A percentile compares a stretch with the other conserved stretches of the same genome.
These are phyloP conservation scores for Drosophila ercepeae DNA, from an alignment of 1,140 invertebrate genomes.

Conservation along the genomic window DNA sequence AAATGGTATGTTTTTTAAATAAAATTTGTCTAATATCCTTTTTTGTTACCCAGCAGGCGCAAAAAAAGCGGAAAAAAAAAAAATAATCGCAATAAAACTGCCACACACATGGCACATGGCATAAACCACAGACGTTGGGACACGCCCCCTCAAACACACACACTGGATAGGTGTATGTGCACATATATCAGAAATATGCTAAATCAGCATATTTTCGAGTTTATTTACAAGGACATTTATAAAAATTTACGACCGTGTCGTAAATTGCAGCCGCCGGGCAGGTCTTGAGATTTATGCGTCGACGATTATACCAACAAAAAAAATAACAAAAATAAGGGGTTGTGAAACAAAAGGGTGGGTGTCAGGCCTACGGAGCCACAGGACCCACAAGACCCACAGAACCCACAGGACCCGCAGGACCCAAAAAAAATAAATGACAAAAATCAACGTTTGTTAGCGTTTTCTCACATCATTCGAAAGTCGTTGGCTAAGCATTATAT, in stretches of 20 bases:
- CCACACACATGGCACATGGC: constrained; percentile 60
- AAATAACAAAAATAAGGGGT: not conserved
- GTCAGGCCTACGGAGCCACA: constrained; percentile 15
- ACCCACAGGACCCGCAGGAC: not conserved
- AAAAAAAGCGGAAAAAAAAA: constrained; percentile 9
- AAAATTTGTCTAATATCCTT: not conserved
- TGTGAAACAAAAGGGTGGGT: not conserved
- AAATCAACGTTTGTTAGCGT: constrained; percentile 35
- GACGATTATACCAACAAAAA: constrained; percentile 62
- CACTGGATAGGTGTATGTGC: constrained; percentile 11
- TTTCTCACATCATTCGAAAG: constrained; percentile 69
- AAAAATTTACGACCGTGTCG: constrained; percentile 78
- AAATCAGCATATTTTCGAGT: constrained; percentile 82
- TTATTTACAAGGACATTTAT: constrained; percentile 83
- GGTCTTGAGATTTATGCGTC: constrained; percentile 77
- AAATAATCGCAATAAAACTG: constrained; percentile 67
- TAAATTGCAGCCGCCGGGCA: constrained; percentile 79
- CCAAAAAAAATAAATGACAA: not conserved
- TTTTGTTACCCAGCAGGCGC: not conserved
- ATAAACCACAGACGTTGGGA: constrained; percentile 72
- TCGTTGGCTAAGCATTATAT: constrained; percentile 51
- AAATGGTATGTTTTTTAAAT: too few species aligned
- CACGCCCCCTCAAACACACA: constrained; percentile 55
- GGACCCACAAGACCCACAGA: not conserved
- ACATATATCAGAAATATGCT: constrained; percentile 73